Conservation (phyloP, 2,797 vertebrate genomes). For the Anas georgica region DNA sequence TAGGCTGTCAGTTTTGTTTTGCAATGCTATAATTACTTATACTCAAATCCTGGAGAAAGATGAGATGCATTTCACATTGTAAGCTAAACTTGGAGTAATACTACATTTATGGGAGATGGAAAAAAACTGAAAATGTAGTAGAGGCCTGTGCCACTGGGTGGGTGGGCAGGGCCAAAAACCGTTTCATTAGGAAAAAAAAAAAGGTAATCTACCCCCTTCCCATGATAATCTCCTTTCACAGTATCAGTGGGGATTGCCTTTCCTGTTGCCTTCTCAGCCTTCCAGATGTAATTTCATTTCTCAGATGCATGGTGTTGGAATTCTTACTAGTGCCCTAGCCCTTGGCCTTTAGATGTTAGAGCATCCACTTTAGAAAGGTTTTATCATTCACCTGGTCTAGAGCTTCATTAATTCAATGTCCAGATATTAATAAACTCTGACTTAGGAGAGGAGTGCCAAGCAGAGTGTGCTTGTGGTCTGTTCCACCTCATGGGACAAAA, state of each 20-base stretch:
- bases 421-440: neutral
- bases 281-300: neutral
- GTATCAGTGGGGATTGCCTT: neutral
- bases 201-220: neutral
- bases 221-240: neutral
- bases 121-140: neutral
- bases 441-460: neutral
- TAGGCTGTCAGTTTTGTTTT: conserved; percentile 46
- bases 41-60: neutral
- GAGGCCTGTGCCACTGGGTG: neutral
- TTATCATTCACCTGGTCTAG: neutral
- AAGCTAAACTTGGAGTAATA: neutral
- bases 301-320: neutral
- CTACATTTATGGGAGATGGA: neutral
- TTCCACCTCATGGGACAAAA: neutral
- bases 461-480: neutral
- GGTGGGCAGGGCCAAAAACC: neutral
- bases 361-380: neutral
- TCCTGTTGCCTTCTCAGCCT: neutral
- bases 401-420: neutral
- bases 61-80: neutral
- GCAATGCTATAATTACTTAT: conserved; percentile 30
- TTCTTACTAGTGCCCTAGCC: neutral
- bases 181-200: neutral
- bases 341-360: neutral